These are phyloP conservation scores for Lethenteron reissneri DNA, from an alignment of 2,113 vertebrate genomes.

Conservation along the genomic window DNA sequence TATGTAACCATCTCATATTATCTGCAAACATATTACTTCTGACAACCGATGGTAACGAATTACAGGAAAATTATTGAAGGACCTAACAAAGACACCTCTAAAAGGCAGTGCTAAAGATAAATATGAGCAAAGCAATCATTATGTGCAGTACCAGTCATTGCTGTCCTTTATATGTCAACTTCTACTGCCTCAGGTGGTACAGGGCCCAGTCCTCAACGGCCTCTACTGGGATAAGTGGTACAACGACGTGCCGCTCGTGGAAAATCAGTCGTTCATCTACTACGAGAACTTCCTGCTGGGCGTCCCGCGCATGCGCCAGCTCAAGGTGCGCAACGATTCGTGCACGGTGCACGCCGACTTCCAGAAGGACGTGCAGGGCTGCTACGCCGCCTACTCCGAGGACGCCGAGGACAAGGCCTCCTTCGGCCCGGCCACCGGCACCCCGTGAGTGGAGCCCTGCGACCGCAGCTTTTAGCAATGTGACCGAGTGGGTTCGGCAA, in stretches of 20 bases:
- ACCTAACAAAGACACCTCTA: no score
- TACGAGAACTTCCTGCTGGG: constrained; percentile 26
- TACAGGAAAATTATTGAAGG: no score
- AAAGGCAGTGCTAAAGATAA: no score
- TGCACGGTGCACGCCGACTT: constrained; percentile 19
- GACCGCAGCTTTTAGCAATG: no score
- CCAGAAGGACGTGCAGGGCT: constrained; percentile 14
- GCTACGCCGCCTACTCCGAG: constrained; percentile 16
- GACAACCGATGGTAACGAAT: no score
- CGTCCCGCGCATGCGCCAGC: constrained; percentile 20
- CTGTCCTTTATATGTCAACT: background rate
- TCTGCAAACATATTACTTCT: no score
- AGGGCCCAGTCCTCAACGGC: constrained; percentile 24
- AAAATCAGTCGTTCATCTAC: constrained; percentile 20
- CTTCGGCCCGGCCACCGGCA: constrained; percentile 16
- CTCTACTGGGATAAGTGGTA: constrained; percentile 25
- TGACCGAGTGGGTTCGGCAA: no score
- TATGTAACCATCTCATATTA: no score
- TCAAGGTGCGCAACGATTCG: constrained; percentile 22
- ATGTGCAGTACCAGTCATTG: no score
- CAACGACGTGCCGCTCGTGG: constrained; percentile 4
- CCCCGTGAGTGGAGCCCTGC: constrained; percentile 18
- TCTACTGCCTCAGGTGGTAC: constrained; percentile 17
- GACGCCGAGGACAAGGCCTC: constrained; percentile 17
- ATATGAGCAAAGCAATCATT: no score